A percentile compares a stretch with the other conserved stretches of the same genome.
Evolutionary conservation across 2,797 vertebrate genomes (phyloP).

Genomic region (Pseudochirops corinnae): DNA sequence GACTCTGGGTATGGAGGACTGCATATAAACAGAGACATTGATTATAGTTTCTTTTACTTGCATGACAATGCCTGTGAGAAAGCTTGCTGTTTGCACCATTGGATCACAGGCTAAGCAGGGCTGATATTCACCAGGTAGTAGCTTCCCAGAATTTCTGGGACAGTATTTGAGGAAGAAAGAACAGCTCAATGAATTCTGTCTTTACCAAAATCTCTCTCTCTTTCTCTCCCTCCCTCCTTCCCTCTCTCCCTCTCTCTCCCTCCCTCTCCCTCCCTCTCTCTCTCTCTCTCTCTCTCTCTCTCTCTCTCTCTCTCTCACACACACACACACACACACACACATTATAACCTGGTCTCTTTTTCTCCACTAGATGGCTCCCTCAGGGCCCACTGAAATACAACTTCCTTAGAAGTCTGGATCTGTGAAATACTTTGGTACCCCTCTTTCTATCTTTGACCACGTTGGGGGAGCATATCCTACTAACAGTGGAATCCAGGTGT

Average conservation of each 20-base stretch:
- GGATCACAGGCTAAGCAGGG: neutral
- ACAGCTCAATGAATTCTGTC: neutral
- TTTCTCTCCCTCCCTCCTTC: neutral
- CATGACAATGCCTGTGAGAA: neutral
- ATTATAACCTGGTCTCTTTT: neutral
- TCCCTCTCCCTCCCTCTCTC: neutral
- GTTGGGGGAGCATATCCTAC: no score
- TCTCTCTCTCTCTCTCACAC: neutral
- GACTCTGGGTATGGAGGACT: neutral
- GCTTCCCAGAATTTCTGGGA: neutral
- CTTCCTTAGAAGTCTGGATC: neutral
- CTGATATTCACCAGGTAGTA: neutral
- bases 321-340: neutral
- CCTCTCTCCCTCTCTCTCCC: no score
- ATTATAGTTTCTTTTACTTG: neutral
- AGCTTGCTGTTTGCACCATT: neutral
- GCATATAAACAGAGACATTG: neutral
- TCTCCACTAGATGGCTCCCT: neutral
- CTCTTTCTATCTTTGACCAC: no score
- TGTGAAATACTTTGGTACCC: neutral
- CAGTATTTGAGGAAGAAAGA: neutral
- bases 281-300: no score
- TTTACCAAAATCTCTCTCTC: neutral
- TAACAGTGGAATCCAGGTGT: no score
- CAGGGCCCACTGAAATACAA: neutral